Conservation (phyloP, 2,797 vertebrate genomes). For the Lophius americanus region DNA sequence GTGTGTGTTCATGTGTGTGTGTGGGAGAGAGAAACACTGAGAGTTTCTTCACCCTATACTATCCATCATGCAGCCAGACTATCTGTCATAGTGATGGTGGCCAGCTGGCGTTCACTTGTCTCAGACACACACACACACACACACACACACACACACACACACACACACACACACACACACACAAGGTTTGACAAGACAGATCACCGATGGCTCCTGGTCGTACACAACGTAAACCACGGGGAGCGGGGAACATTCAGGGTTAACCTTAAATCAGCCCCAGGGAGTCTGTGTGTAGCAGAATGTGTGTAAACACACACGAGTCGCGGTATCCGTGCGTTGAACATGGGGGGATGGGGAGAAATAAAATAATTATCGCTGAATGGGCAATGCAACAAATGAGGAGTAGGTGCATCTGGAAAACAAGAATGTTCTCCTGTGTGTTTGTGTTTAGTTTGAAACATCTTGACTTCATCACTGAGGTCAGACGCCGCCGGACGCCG, state of each 20-base stretch:
- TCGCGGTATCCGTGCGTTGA: constrained; percentile 1
- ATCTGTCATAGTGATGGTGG: constrained; percentile 72
- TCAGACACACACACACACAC: constrained; percentile 36
- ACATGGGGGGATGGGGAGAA: constrained; percentile 24
- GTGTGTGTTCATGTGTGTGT: constrained; percentile 4
- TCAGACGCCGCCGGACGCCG: constrained; percentile 34
- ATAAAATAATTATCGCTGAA: constrained; percentile 60
- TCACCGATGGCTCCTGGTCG: constrained; percentile 61
- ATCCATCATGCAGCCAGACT: constrained; percentile 77
- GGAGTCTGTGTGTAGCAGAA: constrained; percentile 46
- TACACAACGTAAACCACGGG: constrained; percentile 42
- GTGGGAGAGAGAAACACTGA: constrained; percentile 26
- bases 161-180: constrained; percentile 22
- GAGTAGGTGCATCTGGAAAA: constrained; percentile 12
- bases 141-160: constrained; percentile 49
- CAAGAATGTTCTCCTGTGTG: not conserved
- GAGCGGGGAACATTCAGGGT: constrained; percentile 60
- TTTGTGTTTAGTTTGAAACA: constrained; percentile 8
- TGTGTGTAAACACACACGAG: constrained; percentile 54
- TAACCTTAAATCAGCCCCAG: constrained; percentile 72
- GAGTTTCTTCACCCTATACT: constrained; percentile 54
- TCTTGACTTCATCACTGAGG: constrained; percentile 47
- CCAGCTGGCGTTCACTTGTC: constrained; percentile 70
- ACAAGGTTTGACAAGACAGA: constrained; percentile 71
- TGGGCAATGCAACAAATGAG: constrained; percentile 35